Evolutionary conservation across 2,888 invertebrate genomes (phyloP).

Genomic region (Idaea biselata): DNA sequence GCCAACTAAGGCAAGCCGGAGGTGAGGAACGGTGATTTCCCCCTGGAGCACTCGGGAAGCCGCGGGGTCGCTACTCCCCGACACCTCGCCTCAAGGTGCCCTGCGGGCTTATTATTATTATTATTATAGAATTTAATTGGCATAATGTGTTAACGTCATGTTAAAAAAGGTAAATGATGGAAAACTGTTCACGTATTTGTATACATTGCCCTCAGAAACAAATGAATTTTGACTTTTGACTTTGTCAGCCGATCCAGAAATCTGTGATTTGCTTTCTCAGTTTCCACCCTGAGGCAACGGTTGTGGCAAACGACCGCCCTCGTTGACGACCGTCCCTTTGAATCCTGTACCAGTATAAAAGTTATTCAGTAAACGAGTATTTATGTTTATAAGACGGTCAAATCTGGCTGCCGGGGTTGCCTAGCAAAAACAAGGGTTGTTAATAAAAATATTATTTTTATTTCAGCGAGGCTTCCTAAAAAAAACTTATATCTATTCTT

Average conservation of each 20-base stretch:
- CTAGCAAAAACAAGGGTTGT: not conserved
- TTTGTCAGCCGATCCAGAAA: not conserved
- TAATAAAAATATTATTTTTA: not conserved
- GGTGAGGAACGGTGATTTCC: too few species aligned
- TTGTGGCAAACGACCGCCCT: not conserved
- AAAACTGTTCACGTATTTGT: too few species aligned
- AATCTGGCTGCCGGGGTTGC: not conserved
- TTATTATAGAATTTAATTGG: too few species aligned
- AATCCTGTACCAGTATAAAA: not conserved
- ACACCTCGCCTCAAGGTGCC: too few species aligned
- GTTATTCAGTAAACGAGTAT: not conserved
- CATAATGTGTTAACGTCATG: too few species aligned
- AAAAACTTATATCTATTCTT: not conserved
- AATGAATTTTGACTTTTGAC: too few species aligned
- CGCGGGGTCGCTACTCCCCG: too few species aligned
- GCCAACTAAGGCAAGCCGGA: too few species aligned
- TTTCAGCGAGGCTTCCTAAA: not conserved
- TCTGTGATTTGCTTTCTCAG: not conserved
- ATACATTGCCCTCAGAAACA: too few species aligned
- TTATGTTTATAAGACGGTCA: not conserved
- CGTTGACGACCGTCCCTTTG: not conserved
- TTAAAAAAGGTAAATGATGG: too few species aligned
- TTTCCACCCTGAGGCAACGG: not conserved
- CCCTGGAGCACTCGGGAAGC: too few species aligned
- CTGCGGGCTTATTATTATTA: too few species aligned